Evolutionary conservation across 2,113 vertebrate genomes (phyloP), one percentile per base, ranked within the genome.

Genomic region (Anthoscopus minutus): DNA sequence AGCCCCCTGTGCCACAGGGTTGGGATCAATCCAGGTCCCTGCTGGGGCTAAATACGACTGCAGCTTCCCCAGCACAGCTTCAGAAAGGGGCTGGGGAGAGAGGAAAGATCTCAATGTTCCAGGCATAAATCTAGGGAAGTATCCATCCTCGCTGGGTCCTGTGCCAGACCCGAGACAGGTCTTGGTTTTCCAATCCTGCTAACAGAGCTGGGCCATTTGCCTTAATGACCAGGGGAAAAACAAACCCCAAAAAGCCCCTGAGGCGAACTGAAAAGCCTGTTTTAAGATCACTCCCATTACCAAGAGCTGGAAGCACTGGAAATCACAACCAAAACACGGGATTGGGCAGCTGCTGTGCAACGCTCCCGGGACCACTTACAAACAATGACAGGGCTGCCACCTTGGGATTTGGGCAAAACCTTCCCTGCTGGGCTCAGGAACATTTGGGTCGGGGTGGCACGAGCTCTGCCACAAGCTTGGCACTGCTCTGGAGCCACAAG

Each of bases 31-130:
- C 28, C 10, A 20, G 48, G 27, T 25, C 77, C 2, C 1, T 15
- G 51, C 81, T 48, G 81, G 7, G 20, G 69, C 92, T 89, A 81
- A 71, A 87, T 64, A 31, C 0, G n/a, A 89, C 76, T 86, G 86
- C 11, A 74, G 81, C 65, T 78, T 77, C 19, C 77, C 27, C 77
- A 62, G 94, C 81, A 86, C 77, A 35, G 6, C 9, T 24, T 37
- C 33, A 44, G 70, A 67, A 22, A 82, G 74, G 54, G 79, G 40
- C 74, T 80, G 76, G 54, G 48, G 9, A 53, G 58, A 69, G 18
- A 56, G 65, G 53, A 33, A 24, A 92, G 94, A 76, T 93, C 96
- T 80, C 54, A 73, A 83, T 95, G 95, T 95, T 88, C 95, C 95
- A 95, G 58, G 56, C 82, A 45, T 94, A 93, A 96, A 95, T 95